Percentiles rank a stretch among this genome's conserved stretches.
phyloP scores from a whole-genome alignment of 2,888 invertebrate species.

The Athalia cordata region DNA sequence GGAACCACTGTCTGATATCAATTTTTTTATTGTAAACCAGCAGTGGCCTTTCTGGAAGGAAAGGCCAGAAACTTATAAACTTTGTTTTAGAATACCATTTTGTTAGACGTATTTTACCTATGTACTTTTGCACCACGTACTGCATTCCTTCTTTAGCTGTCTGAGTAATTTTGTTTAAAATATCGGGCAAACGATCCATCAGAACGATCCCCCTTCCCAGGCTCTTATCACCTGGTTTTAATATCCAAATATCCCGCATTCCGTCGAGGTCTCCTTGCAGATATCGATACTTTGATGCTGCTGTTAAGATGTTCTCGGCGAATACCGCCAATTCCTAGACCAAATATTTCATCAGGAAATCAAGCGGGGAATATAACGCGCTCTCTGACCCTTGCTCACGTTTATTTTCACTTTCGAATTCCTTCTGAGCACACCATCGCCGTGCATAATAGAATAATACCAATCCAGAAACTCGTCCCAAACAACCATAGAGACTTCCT shows the following conservation, averaged over 20 bases:
- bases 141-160: slow-evolving; percentile 36
- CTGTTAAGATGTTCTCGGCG: slow-evolving; percentile 24
- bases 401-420: slow-evolving; percentile 28
- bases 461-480: slow-evolving; percentile 85
- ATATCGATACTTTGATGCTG: slow-evolving; percentile 8
- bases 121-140: slow-evolving; percentile 76
- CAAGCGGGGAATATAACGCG: neutral
- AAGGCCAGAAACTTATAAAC: neutral
- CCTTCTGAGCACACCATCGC: slow-evolving; percentile 65
- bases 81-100: neutral
- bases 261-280: slow-evolving; percentile 69
- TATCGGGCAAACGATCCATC: slow-evolving; percentile 74
- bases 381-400: neutral
- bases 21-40: slow-evolving; percentile 77
- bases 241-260: slow-evolving; percentile 76
- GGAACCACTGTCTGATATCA: slow-evolving; percentile 78
- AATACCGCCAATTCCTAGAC: slow-evolving; percentile 21
- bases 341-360: neutral
- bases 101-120: slow-evolving; percentile 69
- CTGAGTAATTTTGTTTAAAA: slow-evolving; percentile 62
- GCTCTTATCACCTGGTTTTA: slow-evolving; percentile 77
- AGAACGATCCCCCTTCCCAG: slow-evolving; percentile 76
- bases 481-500: slow-evolving; percentile 71
- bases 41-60: slow-evolving; percentile 74
- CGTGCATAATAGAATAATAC: slow-evolving; percentile 80